Evolutionary conservation across 2,888 invertebrate genomes (phyloP), one percentile per base, ranked within the genome.

Genomic region (Luperina nickerlii): DNA sequence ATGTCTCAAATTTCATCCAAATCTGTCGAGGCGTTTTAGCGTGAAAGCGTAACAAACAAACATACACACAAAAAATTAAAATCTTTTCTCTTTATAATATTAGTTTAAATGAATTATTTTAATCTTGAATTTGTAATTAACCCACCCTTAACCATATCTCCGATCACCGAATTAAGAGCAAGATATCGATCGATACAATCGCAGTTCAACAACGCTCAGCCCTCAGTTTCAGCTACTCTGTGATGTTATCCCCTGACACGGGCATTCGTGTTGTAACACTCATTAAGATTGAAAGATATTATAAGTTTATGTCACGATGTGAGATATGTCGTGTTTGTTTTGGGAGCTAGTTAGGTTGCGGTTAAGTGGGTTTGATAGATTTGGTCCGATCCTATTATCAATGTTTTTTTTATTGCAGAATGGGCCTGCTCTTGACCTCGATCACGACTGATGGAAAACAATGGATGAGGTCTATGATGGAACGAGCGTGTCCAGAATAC

Each of bases 231-330:
- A 24, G 66, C 24, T 75, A 63, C 62, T 15, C 81, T 65, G 82
- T 76, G 68, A 81, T 74, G 38, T 87, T 87, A 85, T 84, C 87
- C 75, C 4, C 13, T 51, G 73, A 86, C 88, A 82, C 73, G 76
- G 20, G 67, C 77, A 81, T 62, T 71, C 67, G 69, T 88, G 84
- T 79, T n/a, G 76, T 73, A 90, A 83, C 80, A 84, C 73, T 87
- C 83, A 90, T 88, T 88, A 88, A 85, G 88, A 88, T 90, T 18
- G 7, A 32, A 20, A 67, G 88, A 88, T 89, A 79, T 27, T 51
- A 76, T 60, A 78, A 78, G 79, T 63, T 24, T 38, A 13, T 76
- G 85, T 80, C 84, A 76, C 85, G 87, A 60, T 38, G 66, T 70
- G 20, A 84, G 71, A 66, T 60, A 57, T n/a, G 63, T 65, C 66